A percentile compares a stretch with the other conserved stretches of the same genome.
phyloP scores from a whole-genome alignment of 92 coral and sea anemone genomes.

The Umimayanthus kanabou region DNA sequence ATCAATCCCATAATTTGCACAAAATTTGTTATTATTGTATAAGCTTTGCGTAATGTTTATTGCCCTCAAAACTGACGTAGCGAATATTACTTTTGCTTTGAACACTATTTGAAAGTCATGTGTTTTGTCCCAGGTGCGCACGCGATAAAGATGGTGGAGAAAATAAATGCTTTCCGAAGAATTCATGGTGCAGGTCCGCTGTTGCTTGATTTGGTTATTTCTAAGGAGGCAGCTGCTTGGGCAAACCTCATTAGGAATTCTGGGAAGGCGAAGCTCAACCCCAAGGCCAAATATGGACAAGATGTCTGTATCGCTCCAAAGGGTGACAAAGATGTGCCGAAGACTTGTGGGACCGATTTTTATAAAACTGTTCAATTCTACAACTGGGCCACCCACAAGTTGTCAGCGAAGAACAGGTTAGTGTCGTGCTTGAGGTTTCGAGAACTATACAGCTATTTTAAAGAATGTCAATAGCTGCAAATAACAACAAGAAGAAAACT shows the following conservation, averaged over 20 bases:
- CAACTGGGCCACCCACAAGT: slow-evolving; percentile 57
- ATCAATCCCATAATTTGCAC: too few relatives aligned
- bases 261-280: slow-evolving; percentile 46
- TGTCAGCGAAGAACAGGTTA: slow-evolving; percentile 49
- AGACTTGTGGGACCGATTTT: slow-evolving; percentile 41
- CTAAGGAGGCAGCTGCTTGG: slow-evolving; percentile 63
- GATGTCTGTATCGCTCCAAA: slow-evolving; percentile 46
- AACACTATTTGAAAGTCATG: background rate
- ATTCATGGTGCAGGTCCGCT: slow-evolving; percentile 65
- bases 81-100: background rate
- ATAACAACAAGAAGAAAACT: too few relatives aligned
- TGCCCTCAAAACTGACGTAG: too few relatives aligned
- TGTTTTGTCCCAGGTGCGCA: slow-evolving; percentile 5
- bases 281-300: slow-evolving; percentile 61
- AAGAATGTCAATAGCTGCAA: too few relatives aligned
- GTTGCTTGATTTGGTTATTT: slow-evolving; percentile 40
- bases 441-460: too few relatives aligned
- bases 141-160: background rate
- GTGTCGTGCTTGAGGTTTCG: background rate
- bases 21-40: too few relatives aligned
- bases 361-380: slow-evolving; percentile 46
- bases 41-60: too few relatives aligned
- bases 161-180: slow-evolving; percentile 55
- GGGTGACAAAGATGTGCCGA: slow-evolving; percentile 41
- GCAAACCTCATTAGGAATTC: slow-evolving; percentile 54